Evolutionary conservation across 2,113 vertebrate species (phyloP).

Genomic region (Cochlearius cochlearius): DNA sequence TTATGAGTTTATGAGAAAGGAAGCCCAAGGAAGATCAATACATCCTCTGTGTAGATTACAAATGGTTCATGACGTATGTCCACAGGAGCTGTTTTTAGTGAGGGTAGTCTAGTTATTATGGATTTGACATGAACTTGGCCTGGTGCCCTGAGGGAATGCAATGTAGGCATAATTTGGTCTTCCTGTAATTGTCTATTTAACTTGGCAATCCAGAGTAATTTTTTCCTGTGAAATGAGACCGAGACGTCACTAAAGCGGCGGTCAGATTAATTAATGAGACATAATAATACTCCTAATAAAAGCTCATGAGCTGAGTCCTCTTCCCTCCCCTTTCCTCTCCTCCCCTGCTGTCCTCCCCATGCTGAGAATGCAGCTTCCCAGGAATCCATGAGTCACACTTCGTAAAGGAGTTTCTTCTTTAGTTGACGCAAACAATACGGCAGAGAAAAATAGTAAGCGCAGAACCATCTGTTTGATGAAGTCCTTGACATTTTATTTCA

Average conservation of each 20-base stretch:
- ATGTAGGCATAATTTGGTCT: slow-evolving; percentile 97
- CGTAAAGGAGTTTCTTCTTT: slow-evolving; percentile 67
- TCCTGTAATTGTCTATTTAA: slow-evolving; percentile 98
- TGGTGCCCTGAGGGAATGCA: slow-evolving; percentile 84
- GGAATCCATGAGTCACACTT: slow-evolving; percentile 76
- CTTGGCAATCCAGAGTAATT: slow-evolving; percentile 82
- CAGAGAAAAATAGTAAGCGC: slow-evolving; percentile 69
- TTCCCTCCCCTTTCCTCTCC: slow-evolving; percentile 72
- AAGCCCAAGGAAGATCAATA: slow-evolving; percentile 90
- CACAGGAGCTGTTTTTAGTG: slow-evolving; percentile 85
- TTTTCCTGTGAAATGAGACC: slow-evolving; percentile 84
- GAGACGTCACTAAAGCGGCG: slow-evolving; percentile 79
- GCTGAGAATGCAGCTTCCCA: slow-evolving; percentile 70
- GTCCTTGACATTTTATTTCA: slow-evolving; percentile 83
- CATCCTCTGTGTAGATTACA: slow-evolving; percentile 95
- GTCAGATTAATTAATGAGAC: slow-evolving; percentile 83
- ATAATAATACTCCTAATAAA: slow-evolving; percentile 85
- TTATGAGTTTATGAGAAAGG: slow-evolving; percentile 97
- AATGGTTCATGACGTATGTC: slow-evolving; percentile 89
- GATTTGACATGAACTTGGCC: slow-evolving; percentile 96
- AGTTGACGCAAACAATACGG: slow-evolving; percentile 76
- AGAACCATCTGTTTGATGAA: slow-evolving; percentile 83
- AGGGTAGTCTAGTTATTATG: slow-evolving; percentile 92
- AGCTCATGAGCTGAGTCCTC: slow-evolving; percentile 75
- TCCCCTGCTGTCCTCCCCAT: slow-evolving; percentile 48